Evolutionary conservation across 2,888 invertebrate genomes (phyloP).

Genomic region (Encarsia formosa): DNA sequence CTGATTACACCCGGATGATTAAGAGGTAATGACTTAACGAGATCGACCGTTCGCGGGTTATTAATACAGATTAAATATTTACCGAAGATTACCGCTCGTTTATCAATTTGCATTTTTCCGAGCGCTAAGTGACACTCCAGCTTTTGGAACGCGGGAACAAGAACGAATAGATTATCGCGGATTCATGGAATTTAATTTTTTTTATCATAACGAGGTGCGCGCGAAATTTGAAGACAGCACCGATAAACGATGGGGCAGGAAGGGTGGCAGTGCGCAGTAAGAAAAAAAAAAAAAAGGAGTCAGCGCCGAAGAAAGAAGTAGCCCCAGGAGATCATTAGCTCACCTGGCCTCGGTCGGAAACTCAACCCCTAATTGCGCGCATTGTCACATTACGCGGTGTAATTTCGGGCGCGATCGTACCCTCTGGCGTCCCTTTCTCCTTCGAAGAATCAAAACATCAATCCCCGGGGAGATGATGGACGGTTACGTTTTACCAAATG

Average conservation of each 20-base stretch:
- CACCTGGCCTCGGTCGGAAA: constrained; percentile 32
- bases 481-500: constrained; percentile 1
- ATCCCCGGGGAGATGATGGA: constrained; percentile 5
- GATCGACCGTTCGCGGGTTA: no score
- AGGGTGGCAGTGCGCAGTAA: constrained; percentile 1
- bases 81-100: no score
- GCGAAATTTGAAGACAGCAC: no score
- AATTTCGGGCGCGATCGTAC: constrained; percentile 9
- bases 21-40: no score
- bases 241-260: no score
- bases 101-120: no score
- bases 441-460: constrained; percentile 9
- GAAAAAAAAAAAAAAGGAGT: constrained; percentile 27
- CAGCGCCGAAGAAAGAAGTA: constrained; percentile 25
- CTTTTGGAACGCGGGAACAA: no score
- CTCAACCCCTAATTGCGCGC: constrained; percentile 28
- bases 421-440: not conserved
- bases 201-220: no score
- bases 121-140: no score
- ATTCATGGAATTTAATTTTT: no score
- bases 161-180: no score
- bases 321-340: constrained; percentile 44
- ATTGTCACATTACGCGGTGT: constrained; percentile 24
- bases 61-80: no score
- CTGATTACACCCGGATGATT: not conserved